Conservation (phyloP, 2,888 invertebrate genomes). For the Trichacis sp. region DNA sequence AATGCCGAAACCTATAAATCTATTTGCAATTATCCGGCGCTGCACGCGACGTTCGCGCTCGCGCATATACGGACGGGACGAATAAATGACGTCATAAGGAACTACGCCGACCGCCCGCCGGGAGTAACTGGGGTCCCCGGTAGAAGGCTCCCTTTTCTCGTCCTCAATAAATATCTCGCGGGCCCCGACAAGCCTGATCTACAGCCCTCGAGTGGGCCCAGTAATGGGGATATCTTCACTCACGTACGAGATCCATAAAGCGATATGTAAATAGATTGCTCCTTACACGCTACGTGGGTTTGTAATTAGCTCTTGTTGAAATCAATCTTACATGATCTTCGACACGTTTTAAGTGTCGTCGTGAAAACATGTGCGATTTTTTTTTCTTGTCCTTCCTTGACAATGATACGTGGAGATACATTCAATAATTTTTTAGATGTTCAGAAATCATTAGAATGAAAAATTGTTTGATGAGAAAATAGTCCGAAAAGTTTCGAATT, state of each 20-base stretch:
- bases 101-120: slow-evolving; percentile 59
- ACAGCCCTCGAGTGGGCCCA: slow-evolving; percentile 49
- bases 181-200: slow-evolving; percentile 51
- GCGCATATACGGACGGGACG: slow-evolving; percentile 33
- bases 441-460: too few species aligned
- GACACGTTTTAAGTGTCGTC: slow-evolving; percentile 17
- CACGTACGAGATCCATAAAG: slow-evolving; percentile 47
- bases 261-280: slow-evolving; percentile 64
- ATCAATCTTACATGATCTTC: slow-evolving; percentile 17
- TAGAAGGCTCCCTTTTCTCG: slow-evolving; percentile 17
- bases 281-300: slow-evolving; percentile 56
- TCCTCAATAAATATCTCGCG: slow-evolving; percentile 28
- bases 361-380: too few species aligned
- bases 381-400: too few species aligned
- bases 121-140: slow-evolving; percentile 45
- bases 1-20: slow-evolving; percentile 61
- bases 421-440: too few species aligned
- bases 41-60: slow-evolving; percentile 53
- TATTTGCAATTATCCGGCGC: slow-evolving; percentile 66
- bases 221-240: slow-evolving; percentile 61
- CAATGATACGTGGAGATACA: too few species aligned
- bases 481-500: too few species aligned
- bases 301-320: slow-evolving; percentile 56
- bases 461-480: too few species aligned
- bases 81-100: slow-evolving; percentile 58